Evolutionary conservation across 2,113 vertebrate species (phyloP), one percentile per base, ranked within the genome.

Genomic region (Aplodontia rufa): DNA sequence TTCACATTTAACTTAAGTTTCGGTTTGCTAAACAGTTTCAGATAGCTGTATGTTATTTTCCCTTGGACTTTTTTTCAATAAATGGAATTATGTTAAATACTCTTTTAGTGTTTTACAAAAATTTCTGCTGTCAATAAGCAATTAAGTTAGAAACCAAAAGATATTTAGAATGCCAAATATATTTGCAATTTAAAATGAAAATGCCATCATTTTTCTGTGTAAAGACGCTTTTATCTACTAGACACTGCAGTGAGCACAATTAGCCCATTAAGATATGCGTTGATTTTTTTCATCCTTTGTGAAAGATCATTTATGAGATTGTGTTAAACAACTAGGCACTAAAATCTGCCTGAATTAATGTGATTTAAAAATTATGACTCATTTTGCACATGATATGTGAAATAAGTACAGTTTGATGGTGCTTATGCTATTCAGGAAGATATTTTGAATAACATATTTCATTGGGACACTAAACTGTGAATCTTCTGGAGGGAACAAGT

Each of bases 21-120:
- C 66, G 72, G 95, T 97, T 97, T 95, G 92, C 85, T 93, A 87
- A 95, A 93, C 96, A 98, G 97, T 96, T 96, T 96, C 92, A 97
- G 97, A 95, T 96, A 98, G 97, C 75, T 98, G 92, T 97, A 78
- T 97, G 93, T 97, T 95, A 96, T 96, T 97, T 97, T 97, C 85
- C 88, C 88, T 96, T 97, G 94, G 19, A 83, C 94, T 95, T 96
- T 97, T 95, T 98, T 97, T 97, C 96, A 97, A 97, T 98, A 97
- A 98, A 98, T 96, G 94, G 94, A 96, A 97, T 96, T 96, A 98
- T 97, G 96, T 97, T 96, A 96, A 97, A 97, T 90, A 91, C 89
- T 95, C 74, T 93, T 79, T 87, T 98, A 98, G 78, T 96, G 96
- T 97, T 98, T 96, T 4, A 93, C 88, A 89, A 45, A 90, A 85